Conservation (phyloP, 2,113 vertebrate genomes). For the Platanista minor region DNA sequence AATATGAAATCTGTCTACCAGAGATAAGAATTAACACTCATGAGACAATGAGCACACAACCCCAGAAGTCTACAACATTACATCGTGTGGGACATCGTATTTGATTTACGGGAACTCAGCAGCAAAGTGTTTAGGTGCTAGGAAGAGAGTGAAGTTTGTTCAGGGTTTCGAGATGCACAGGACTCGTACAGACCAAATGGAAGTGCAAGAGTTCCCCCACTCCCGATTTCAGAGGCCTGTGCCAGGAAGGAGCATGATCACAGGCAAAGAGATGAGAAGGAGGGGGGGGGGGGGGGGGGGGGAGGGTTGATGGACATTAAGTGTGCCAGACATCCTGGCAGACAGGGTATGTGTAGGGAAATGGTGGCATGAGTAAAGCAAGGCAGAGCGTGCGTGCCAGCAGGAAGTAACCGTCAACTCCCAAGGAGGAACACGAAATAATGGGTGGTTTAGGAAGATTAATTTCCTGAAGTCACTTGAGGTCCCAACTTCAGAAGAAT, state of each 20-base stretch:
- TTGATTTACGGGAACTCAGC: not conserved
- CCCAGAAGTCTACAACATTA: not conserved
- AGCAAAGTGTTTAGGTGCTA: not conserved
- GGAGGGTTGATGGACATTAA: too few species aligned
- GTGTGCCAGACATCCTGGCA: not conserved
- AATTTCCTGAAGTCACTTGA: not conserved
- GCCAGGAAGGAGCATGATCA: not conserved
- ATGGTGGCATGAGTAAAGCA: not conserved
- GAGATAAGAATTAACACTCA: not conserved
- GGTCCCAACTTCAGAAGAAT: not conserved
- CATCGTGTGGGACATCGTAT: not conserved
- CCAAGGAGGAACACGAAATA: not conserved
- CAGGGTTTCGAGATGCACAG: not conserved
- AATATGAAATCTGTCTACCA: not conserved
- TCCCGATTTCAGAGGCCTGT: not conserved
- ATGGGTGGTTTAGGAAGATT: not conserved
- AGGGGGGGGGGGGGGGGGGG: rapidly evolving
- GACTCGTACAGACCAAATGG: not conserved
- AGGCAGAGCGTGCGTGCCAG: not conserved
- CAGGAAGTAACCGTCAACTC: too few species aligned
- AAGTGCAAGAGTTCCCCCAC: not conserved
- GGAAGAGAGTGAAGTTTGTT: not conserved
- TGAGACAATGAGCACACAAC: not conserved
- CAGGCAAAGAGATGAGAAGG: not conserved
- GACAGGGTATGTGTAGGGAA: not conserved